Conservation (phyloP, 2,797 vertebrate genomes). For the Oryzias sinensis region DNA sequence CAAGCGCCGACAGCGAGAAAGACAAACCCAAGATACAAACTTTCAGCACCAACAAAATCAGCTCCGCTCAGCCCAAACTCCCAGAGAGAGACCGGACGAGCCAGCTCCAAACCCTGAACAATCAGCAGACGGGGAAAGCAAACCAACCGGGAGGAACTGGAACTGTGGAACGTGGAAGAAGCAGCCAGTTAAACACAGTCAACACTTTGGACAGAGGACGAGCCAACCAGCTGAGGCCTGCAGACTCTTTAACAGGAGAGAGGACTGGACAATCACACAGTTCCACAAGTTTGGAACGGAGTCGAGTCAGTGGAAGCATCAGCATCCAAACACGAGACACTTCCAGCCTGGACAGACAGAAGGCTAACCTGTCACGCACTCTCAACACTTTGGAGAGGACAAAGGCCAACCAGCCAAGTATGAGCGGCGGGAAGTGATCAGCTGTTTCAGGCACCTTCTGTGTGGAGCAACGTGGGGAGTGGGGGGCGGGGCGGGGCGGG, state of each 20-base stretch:
- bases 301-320: conserved; percentile 37
- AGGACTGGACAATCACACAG: conserved; percentile 62
- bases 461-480: conserved; percentile 1
- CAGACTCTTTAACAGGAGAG: conserved; percentile 48
- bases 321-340: conserved; percentile 60
- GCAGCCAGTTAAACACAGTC: conserved; percentile 63
- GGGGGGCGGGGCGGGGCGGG: neutral
- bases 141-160: conserved; percentile 44
- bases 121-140: conserved; percentile 53
- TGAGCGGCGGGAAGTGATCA: conserved; percentile 55
- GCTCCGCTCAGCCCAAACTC: conserved; percentile 52
- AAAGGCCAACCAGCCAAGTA: conserved; percentile 60
- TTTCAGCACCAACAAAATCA: conserved; percentile 66
- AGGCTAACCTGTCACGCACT: conserved; percentile 55
- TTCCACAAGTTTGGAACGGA: conserved; percentile 68
- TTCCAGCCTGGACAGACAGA: conserved; percentile 73
- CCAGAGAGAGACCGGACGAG: conserved; percentile 64
- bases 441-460: neutral
- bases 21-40: conserved; percentile 67
- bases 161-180: conserved; percentile 32
- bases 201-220: conserved; percentile 72
- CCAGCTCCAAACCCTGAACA: conserved; percentile 72
- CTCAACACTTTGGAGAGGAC: conserved; percentile 71
- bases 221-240: conserved; percentile 45
- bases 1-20: conserved; percentile 68